Evolutionary conservation across 2,113 vertebrate species (phyloP), one percentile per base, ranked within the genome.

Genomic region (Cervus canadensis): DNA sequence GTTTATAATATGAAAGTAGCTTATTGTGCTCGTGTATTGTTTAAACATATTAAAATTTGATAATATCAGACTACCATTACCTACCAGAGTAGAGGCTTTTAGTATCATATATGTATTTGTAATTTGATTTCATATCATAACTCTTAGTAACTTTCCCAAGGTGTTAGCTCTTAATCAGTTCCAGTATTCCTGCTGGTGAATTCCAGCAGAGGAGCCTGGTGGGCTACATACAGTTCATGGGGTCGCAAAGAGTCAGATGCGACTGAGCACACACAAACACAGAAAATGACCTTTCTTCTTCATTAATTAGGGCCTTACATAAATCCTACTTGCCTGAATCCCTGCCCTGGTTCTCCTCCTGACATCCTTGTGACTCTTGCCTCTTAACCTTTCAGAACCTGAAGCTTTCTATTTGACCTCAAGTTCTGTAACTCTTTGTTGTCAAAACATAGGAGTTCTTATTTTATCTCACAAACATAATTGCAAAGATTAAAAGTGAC

Each of bases 21-120:
- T 98, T 74, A 98, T 97, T 98, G 54, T 96, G 83, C 48, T 81
- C 36, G 88, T 89, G n/a, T 83, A 89, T 71, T 97, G 23, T 92
- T 98, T 98, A 98, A 40, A 95, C 91, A 87, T 98, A 97, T 95
- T 94, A 98, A n/a, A 89, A 94, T 92, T 23, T 97, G 60, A 94
- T 96, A 91, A 89, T 96, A 93, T 97, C 87, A 97, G 21, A 28
- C 13, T 28, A 87, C 11, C 91, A 97, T 92, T 96, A 78, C 17
- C 92, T 97, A 48, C 4, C 92, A 93, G 30, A 94, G 76, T 30
- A 36, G 60, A 48, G 87, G 0, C 23, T 26, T 97, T 57, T 96
- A 71, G 26, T 91, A 83, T 62, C 43, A 36, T 64, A 30, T 36
- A 10, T 28, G 7, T 71, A 30, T 60, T 56, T 90, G 5, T 93